Base-by-base conservation (phyloP, 2,888 invertebrate species). In the Drosophila tripunctata region DNA sequence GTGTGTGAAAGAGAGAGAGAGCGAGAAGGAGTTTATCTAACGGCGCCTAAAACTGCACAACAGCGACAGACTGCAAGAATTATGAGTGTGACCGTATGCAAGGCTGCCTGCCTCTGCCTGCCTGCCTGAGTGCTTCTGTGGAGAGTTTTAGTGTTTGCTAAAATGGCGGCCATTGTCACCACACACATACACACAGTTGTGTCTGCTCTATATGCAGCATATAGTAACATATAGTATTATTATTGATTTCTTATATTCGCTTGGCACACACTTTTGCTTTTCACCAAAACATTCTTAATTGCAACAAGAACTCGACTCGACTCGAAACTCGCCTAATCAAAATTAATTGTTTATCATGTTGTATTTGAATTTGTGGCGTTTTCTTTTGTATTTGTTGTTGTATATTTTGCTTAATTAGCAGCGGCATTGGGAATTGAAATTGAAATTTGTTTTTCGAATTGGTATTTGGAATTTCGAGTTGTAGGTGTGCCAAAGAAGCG, bases 261-360 rank as follows among this genome's bases (percentile, higher is more conserved):
- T 30, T 15, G 48, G 67, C n/a, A n/a, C n/a, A 55, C 75, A 75
- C 78, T 78, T 78, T 76, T 78, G 63, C 79, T 71, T 75, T 78
- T 47, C 56, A 56, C n/a, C n/a, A n/a, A n/a, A n/a, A n/a, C 50
- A 40, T 67, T 63, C 81, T 82, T 88, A 86, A 88, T 86, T 87
- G 87, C 82, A 47, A 43, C 82, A 31, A 47, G n/a, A n/a, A n/a
- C n/a, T n/a, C n/a, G n/a, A n/a, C n/a, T n/a, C n/a, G n/a, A n/a
- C n/a, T n/a, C 70, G 65, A 51, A 67, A 65, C 41, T 19, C 54
- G 79, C 63, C 88, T 87, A 87, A 87, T 87, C 89, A 89, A 89
- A 89, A 87, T 89, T 89, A 89, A 87, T 87, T 87, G 87, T 87
- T 87, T 88, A 85, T 82, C 88, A 85, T 87, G 88, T 87, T 79